Conservation (phyloP, 2,888 invertebrate genomes). For the Volucella bombylans region DNA sequence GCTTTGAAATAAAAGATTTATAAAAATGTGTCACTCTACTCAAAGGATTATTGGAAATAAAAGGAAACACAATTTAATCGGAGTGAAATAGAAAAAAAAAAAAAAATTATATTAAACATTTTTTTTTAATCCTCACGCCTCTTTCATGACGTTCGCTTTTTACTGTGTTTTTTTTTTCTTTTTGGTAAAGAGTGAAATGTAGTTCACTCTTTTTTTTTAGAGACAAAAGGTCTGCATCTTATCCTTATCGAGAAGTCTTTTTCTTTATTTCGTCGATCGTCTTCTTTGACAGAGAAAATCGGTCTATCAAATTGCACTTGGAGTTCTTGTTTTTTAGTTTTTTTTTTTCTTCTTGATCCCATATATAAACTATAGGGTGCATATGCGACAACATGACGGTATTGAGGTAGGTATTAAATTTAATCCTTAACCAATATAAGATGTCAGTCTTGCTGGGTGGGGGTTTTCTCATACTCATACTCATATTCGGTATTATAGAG, state of each 20-base stretch:
- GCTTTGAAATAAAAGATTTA: slow-evolving; percentile 56
- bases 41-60: slow-evolving; percentile 70
- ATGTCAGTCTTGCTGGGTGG: slow-evolving; percentile 64
- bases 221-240: slow-evolving; percentile 71
- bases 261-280: slow-evolving; percentile 65
- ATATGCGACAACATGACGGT: slow-evolving; percentile 59
- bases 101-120: slow-evolving; percentile 7
- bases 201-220: slow-evolving; percentile 34
- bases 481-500: neutral
- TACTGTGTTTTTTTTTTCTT: slow-evolving; percentile 16
- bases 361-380: slow-evolving; percentile 18
- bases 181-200: slow-evolving; percentile 25
- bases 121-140: slow-evolving; percentile 73
- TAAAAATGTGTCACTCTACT: slow-evolving; percentile 67
- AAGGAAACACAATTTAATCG: slow-evolving; percentile 64
- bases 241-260: slow-evolving; percentile 68
- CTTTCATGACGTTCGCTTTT: slow-evolving; percentile 50
- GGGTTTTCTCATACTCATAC: slow-evolving; percentile 51
- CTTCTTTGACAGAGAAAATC: slow-evolving; percentile 68
- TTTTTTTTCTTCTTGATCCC: neutral
- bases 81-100: slow-evolving; percentile 32
- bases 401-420: slow-evolving; percentile 72
- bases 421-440: slow-evolving; percentile 71
- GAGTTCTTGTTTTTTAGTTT: slow-evolving; percentile 25
- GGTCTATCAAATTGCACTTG: slow-evolving; percentile 73